phyloP scores from a whole-genome alignment of 1,140 invertebrate genomes.

The Halyomorpha halys region DNA sequence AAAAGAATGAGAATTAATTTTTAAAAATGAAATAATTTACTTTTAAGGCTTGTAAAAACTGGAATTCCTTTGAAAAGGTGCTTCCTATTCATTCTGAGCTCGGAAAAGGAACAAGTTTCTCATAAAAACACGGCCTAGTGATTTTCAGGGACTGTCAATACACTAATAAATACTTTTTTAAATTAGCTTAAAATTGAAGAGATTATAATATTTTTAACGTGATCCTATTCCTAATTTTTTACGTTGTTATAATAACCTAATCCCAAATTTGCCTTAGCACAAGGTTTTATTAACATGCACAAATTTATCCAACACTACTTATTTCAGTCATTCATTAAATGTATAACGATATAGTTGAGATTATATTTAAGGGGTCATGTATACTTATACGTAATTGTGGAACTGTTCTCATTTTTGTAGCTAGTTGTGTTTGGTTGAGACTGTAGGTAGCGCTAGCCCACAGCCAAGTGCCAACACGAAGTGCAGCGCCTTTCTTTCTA shows the following conservation, averaged over 20 bases:
- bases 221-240: not conserved
- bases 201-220: no score
- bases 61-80: no score
- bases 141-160: constrained; percentile 7
- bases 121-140: constrained; percentile 2
- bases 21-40: no score
- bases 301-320: not conserved
- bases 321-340: not conserved
- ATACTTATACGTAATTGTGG: not conserved
- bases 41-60: no score
- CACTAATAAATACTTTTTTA: no score
- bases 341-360: constrained; percentile 9
- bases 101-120: no score
- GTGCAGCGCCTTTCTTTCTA: not conserved
- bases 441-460: no score
- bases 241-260: not conserved
- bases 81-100: no score
- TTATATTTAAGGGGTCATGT: not conserved
- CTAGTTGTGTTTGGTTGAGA: not conserved
- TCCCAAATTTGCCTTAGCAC: constrained; percentile 14
- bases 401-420: constrained; percentile 2
- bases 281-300: constrained; percentile 6
- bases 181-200: no score
- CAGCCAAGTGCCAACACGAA: constrained; percentile 4
- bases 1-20: no score